A percentile compares a stretch with the other conserved stretches of the same genome.
phyloP scores from a whole-genome alignment of 2,113 vertebrate genomes.

The Daboia siamensis region DNA sequence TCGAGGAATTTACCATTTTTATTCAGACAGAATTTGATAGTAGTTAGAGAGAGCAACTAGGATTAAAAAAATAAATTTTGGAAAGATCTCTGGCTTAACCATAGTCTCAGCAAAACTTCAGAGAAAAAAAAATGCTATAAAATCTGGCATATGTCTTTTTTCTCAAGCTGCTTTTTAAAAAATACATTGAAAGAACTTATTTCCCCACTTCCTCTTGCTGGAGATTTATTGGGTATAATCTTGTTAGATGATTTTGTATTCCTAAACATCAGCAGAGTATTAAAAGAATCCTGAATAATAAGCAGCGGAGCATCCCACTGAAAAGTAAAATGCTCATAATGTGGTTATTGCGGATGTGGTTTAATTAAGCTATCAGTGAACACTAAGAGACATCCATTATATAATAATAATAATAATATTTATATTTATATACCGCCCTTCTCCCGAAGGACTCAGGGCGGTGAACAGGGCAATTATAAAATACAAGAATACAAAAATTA shows the following conservation, averaged over 20 bases:
- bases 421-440: no score
- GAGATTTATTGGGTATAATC: not conserved
- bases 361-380: not conserved
- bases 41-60: not conserved
- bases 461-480: no score
- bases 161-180: not conserved
- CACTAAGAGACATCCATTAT: not conserved
- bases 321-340: not conserved
- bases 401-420: no score
- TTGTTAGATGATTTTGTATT: not conserved
- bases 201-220: not conserved
- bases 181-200: not conserved
- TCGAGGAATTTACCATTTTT: not conserved
- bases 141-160: not conserved
- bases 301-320: not conserved
- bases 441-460: no score
- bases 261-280: not conserved
- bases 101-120: not conserved
- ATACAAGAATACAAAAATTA: no score
- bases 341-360: not conserved
- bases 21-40: not conserved
- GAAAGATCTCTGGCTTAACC: constrained; percentile 8
- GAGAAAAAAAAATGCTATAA: not conserved
- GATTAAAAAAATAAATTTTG: not conserved
- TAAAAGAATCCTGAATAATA: not conserved